A percentile compares a stretch with the other conserved stretches of the same genome.
These are phyloP conservation scores for Heliconius erato DNA, from an alignment of 2,888 invertebrate genomes.

Conservation along the genomic window DNA sequence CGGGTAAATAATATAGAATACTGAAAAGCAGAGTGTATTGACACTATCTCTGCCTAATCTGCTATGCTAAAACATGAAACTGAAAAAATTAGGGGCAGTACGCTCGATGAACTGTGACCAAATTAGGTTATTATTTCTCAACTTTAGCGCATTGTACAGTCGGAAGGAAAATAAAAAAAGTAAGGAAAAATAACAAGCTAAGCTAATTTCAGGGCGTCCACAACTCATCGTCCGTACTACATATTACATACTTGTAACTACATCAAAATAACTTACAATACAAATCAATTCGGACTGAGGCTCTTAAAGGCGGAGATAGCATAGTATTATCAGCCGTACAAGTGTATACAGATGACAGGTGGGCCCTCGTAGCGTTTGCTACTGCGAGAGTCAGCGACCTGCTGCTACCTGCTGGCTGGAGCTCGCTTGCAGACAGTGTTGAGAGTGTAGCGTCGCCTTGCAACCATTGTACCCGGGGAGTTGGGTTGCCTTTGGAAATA, in stretches of 20 bases:
- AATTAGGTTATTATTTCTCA: background rate
- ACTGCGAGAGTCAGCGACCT: conserved; percentile 70
- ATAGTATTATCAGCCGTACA: conserved; percentile 90
- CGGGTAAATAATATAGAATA: background rate
- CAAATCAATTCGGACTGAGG: conserved; percentile 89
- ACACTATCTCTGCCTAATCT: background rate
- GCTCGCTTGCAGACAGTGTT: conserved; percentile 67
- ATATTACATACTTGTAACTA: background rate
- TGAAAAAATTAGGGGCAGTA: background rate
- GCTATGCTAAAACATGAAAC: background rate
- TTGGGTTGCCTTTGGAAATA: conserved; percentile 70
- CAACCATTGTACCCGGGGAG: conserved; percentile 79
- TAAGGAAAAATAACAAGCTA: background rate
- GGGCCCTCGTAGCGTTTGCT: conserved; percentile 83
- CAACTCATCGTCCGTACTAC: background rate
- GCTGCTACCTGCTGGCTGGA: conserved; percentile 62
- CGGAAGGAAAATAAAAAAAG: too few species aligned
- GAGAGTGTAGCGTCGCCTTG: conserved; percentile 74
- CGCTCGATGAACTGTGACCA: background rate
- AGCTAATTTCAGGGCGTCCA: background rate
- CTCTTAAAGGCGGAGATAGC: conserved; percentile 87
- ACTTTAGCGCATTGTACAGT: too few species aligned
- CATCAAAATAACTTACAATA: conserved; percentile 80
- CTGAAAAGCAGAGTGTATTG: background rate
- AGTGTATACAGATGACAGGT: conserved; percentile 88